Conservation (phyloP, 2,113 vertebrate species). For the Heliornis fulica region DNA sequence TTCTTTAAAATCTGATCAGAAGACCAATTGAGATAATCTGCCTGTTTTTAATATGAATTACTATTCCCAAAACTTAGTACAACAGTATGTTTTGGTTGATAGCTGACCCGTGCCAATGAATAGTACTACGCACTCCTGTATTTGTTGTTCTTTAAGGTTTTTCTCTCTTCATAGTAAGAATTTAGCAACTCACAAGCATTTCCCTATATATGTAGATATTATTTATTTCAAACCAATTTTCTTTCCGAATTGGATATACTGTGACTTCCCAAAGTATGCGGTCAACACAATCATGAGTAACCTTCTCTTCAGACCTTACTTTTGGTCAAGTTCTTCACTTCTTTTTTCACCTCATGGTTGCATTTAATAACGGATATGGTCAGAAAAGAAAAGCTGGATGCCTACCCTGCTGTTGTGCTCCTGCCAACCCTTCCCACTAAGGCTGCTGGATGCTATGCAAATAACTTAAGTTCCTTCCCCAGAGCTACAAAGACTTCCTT, state of each 20-base stretch:
- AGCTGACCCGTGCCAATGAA: background rate
- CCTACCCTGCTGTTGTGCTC: background rate
- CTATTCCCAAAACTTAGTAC: background rate
- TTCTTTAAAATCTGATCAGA: background rate
- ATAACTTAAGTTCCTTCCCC: conserved; percentile 66
- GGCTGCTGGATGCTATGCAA: conserved; percentile 69
- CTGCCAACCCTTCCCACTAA: conserved; percentile 34
- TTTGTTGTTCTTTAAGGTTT: background rate
- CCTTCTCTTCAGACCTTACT: background rate
- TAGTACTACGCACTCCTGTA: background rate
- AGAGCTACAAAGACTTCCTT: conserved; percentile 60
- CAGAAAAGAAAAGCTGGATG: background rate
- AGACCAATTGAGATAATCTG: background rate
- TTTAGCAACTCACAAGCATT: background rate
- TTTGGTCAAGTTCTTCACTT: background rate
- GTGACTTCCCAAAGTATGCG: background rate
- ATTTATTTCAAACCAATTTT: background rate
- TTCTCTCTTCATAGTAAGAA: background rate
- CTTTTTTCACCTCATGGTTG: background rate
- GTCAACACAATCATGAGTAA: background rate
- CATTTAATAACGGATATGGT: background rate
- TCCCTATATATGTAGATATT: background rate
- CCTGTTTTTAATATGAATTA: background rate
- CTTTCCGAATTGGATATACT: background rate
- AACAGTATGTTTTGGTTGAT: background rate